Percentiles rank a stretch among this genome's conserved stretches.
phyloP scores from a whole-genome alignment of 2,113 vertebrate species.

The Thomomys bottae region DNA sequence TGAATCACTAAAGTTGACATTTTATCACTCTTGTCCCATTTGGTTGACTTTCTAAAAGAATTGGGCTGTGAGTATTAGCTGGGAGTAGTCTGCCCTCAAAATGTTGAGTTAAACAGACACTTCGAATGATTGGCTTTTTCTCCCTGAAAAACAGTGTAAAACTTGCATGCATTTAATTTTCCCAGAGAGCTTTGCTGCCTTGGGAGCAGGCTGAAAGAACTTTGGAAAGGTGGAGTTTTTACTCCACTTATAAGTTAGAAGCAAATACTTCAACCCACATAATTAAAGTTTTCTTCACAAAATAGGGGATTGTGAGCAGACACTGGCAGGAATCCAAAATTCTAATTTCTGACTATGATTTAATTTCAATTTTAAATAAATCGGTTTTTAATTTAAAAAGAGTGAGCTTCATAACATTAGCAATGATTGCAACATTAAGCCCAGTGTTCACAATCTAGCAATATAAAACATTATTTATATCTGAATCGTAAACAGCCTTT shows the following conservation, averaged over 20 bases:
- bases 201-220: conserved; percentile 71
- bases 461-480: conserved; percentile 94
- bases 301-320: conserved; percentile 89
- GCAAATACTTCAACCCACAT: conserved; percentile 88
- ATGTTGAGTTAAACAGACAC: fast-evolving
- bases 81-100: not conserved
- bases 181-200: conserved; percentile 71
- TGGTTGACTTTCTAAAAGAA: conserved; percentile 30
- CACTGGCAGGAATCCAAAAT: conserved; percentile 95
- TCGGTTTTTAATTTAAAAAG: conserved; percentile 99
- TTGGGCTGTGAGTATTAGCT: not conserved
- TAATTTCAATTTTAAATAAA: conserved; percentile 99
- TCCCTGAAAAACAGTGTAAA: conserved; percentile 13
- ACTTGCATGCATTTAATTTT: conserved; percentile 65
- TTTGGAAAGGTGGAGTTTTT: conserved; percentile 73
- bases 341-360: conserved; percentile 99
- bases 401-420: conserved; percentile 94
- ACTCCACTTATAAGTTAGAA: conserved; percentile 81
- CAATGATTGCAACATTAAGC: conserved; percentile 93
- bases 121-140: not conserved
- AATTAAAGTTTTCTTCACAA: conserved; percentile 93
- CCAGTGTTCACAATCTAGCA: conserved; percentile 93
- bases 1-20: not conserved
- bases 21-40: conserved; percentile 26
- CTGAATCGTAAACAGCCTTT: conserved; percentile 94